A percentile compares a stretch with the other conserved stretches of the same genome.
phyloP scores from a whole-genome alignment of 2,888 invertebrate species.

The Galerucella nymphaeae region DNA sequence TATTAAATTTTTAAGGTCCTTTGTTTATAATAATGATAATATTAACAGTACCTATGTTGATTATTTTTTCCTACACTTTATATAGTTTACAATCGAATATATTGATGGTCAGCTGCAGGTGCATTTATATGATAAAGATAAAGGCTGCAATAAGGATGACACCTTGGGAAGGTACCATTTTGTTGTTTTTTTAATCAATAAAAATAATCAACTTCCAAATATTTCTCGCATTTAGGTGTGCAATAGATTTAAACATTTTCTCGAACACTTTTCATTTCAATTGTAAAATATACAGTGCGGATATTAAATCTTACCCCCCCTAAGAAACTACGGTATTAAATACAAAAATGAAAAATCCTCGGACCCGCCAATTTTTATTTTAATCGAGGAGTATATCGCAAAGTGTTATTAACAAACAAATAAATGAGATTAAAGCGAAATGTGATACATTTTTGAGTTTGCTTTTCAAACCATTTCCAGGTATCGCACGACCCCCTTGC shows the following conservation, averaged over 20 bases:
- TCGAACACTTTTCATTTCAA: not conserved
- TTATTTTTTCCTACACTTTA: conserved; percentile 41
- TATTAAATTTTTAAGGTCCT: too few relatives aligned
- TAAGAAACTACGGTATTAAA: too few relatives aligned
- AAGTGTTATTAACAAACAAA: too few relatives aligned
- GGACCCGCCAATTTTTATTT: too few relatives aligned
- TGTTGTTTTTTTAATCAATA: not conserved
- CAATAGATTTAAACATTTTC: not conserved
- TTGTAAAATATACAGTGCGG: too few relatives aligned
- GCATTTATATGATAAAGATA: conserved; percentile 91
- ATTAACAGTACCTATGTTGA: conserved; percentile 10
- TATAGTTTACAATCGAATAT: conserved; percentile 72
- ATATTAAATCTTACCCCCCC: too few relatives aligned
- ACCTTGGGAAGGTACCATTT: conserved; percentile 82
- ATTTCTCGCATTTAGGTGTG: not conserved
- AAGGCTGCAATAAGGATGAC: conserved; percentile 90
- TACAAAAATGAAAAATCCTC: too few relatives aligned
- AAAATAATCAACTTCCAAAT: not conserved
- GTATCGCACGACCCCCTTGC: too few relatives aligned
- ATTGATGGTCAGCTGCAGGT: conserved; percentile 70
- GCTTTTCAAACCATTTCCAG: too few relatives aligned
- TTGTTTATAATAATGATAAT: not conserved
- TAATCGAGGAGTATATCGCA: too few relatives aligned
- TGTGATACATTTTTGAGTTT: too few relatives aligned
- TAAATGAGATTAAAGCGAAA: too few relatives aligned